Base-by-base conservation (phyloP, 2,113 vertebrate genomes). In the Elanus axillaris region DNA sequence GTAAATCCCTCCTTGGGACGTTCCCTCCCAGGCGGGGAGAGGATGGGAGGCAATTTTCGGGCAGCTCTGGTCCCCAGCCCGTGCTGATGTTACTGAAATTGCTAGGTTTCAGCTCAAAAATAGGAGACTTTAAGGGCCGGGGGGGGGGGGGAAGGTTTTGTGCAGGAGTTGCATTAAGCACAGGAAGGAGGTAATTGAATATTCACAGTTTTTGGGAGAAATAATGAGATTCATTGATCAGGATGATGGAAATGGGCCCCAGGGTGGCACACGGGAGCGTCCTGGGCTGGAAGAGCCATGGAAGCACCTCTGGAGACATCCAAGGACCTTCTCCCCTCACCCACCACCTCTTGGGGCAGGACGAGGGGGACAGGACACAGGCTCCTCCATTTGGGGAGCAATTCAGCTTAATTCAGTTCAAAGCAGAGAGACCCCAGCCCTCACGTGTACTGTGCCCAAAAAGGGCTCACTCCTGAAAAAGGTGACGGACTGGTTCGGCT, bases 401-500 rank as follows among this genome's bases (percentile, higher is more conserved):
- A 60, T n/a, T 67, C 45, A 32, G 53, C 47, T 16, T 3, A 32
- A 36, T 68, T 48, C 14, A 7, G 63, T 19, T 18, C 75, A 14
- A 25, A 80, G 25, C 34, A 23, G 48, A 77, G 64, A 50, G 17
- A 17, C 16, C 5, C 29, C 59, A 16, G 21, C 3, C 4, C 32
- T 45, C 3, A 1, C 0, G 0, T 3, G 45, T 11, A 1, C 17
- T 5, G 42, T 5, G 19, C 52, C 20, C 36, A 16, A 32, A 11
- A 1, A 3, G 59, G 18, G 4, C 18, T 31, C 3, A 0, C n/a
- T 87, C 32, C 31, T 7, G 22, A 7, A 13, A 19, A 32, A 34
- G 40, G 22, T 0, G 7, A 6, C 0, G 5, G 17, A 13, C 7
- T 0, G 2, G 16, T 32, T 32, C n/a, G 27, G 34, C 38, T 79